Conservation (phyloP, 1,140 invertebrate genomes). For the Trinorchestia longiramus region DNA sequence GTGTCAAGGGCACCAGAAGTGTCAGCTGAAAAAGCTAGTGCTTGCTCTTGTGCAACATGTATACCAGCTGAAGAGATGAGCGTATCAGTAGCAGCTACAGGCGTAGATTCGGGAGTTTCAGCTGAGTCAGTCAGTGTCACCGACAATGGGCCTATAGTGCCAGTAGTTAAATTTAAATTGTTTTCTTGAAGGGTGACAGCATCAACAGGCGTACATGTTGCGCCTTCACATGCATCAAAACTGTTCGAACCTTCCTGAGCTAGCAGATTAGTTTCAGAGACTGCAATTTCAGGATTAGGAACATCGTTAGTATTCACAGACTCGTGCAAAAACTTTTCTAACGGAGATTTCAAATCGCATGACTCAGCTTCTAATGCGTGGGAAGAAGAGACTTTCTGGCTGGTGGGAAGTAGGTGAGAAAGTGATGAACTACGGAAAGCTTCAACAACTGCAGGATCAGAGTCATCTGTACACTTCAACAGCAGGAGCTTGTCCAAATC, state of each 20-base stretch:
- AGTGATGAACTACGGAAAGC: not conserved
- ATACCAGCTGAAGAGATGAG: not conserved
- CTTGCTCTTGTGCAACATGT: not conserved
- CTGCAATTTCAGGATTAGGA: not conserved
- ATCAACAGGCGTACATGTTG: not conserved
- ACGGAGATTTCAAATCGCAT: not conserved
- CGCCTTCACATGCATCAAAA: not conserved
- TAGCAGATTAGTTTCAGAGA: not conserved
- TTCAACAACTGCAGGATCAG: not conserved
- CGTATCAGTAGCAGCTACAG: too few species aligned
- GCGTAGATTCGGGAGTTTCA: too few species aligned
- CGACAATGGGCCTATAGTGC: too few species aligned
- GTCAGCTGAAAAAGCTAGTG: slow-evolving; percentile 14
- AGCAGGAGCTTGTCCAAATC: not conserved
- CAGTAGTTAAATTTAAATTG: not conserved
- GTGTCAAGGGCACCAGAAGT: too few species aligned
- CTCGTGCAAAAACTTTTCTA: not conserved
- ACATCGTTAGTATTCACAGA: not conserved
- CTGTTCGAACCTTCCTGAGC: not conserved
- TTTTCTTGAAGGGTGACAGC: not conserved
- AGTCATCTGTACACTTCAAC: not conserved
- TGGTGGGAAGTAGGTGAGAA: not conserved
- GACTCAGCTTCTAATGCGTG: not conserved
- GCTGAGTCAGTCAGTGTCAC: not conserved
- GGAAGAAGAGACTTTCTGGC: not conserved